Evolutionary conservation across 2,888 invertebrate species (phyloP).

Genomic region (Coelopa pilipes): DNA sequence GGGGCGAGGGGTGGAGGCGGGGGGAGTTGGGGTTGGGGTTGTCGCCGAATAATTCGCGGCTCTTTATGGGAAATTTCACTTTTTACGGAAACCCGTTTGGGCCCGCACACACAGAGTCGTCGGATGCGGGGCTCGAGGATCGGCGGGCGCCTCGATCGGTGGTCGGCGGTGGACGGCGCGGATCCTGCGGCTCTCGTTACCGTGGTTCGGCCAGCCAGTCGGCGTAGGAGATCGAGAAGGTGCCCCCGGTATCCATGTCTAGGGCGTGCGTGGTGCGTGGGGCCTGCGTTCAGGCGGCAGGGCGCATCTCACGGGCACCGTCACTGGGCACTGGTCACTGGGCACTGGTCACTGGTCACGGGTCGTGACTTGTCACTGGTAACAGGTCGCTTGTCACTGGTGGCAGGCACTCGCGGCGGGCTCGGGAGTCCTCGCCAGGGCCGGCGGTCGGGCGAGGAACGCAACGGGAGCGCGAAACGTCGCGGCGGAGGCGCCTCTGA

Average conservation of each 20-base stretch:
- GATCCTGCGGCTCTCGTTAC: conserved; percentile 49
- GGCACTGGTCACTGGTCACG: background rate
- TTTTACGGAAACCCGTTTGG: background rate
- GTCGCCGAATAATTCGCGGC: no score
- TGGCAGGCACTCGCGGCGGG: no score
- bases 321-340: background rate
- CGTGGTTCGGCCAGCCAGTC: conserved; percentile 67
- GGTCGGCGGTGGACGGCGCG: background rate
- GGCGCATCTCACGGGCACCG: background rate
- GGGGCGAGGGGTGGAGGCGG: no score
- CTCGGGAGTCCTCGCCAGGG: no score
- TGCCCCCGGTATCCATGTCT: conserved; percentile 65
- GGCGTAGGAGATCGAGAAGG: conserved; percentile 65
- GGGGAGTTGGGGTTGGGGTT: background rate
- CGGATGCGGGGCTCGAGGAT: background rate
- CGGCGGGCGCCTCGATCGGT: no score
- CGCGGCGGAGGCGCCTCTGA: background rate
- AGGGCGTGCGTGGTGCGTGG: background rate
- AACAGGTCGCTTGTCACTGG: no score
- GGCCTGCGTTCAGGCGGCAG: conserved; percentile 6
- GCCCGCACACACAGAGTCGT: conserved; percentile 30
- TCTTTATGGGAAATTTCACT: no score
- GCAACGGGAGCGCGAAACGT: conserved; percentile 20
- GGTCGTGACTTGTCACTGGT: no score
- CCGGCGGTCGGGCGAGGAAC: background rate